Conservation (phyloP, 2,888 invertebrate species). For the Strigamia transsilvanica region DNA sequence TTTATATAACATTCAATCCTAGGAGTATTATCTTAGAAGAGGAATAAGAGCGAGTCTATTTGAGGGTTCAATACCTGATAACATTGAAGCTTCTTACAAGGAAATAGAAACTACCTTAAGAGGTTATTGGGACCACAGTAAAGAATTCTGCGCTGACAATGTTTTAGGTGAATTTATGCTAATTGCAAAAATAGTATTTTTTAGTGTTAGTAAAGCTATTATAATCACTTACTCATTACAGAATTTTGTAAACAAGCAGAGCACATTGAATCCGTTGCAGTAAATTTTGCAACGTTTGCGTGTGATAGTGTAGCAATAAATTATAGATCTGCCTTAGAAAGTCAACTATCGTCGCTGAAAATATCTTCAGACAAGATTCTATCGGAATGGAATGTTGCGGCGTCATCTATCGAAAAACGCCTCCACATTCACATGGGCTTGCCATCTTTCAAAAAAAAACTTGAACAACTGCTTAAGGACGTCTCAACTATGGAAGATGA, state of each 20-base stretch:
- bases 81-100: background rate
- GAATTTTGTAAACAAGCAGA: background rate
- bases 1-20: background rate
- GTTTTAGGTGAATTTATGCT: background rate
- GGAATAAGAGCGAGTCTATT: background rate
- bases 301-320: background rate
- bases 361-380: background rate
- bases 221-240: background rate
- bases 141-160: background rate
- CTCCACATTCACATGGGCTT: background rate
- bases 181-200: conserved; percentile 11
- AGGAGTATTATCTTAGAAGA: conserved; percentile 10
- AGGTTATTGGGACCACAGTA: background rate
- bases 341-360: background rate
- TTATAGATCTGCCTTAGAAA: background rate
- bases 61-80: background rate
- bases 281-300: background rate
- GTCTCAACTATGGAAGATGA: background rate
- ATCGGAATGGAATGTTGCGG: background rate
- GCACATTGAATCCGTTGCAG: background rate
- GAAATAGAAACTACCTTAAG: background rate
- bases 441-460: background rate
- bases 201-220: too few relatives aligned
- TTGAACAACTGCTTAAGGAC: background rate
- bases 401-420: background rate